These are phyloP conservation scores for Plusia festucae DNA, from an alignment of 2,888 invertebrate species.

Conservation along the genomic window DNA sequence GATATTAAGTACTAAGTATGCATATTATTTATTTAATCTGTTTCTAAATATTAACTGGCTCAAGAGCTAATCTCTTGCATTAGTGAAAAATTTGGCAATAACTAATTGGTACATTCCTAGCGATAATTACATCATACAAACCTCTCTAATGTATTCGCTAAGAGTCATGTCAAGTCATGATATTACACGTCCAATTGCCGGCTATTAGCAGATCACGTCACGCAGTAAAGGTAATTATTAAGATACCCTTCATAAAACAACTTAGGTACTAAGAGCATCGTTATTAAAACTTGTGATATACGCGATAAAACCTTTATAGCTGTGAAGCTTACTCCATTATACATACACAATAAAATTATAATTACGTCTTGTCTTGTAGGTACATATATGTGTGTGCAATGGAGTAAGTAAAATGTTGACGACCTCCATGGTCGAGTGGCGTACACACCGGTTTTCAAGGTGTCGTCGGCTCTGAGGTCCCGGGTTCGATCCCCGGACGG, in stretches of 20 bases:
- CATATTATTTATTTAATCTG: too few relatives aligned
- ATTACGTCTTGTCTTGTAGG: too few relatives aligned
- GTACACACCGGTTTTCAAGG: too few relatives aligned
- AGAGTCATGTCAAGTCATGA: background rate
- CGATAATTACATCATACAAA: background rate
- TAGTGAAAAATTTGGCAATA: background rate
- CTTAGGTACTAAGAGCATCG: background rate
- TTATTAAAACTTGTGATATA: background rate
- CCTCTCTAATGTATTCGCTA: background rate
- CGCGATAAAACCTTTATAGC: background rate
- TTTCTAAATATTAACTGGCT: too few relatives aligned
- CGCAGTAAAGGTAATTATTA: background rate
- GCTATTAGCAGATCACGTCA: constrained; percentile 5
- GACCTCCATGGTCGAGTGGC: too few relatives aligned
- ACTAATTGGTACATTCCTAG: background rate
- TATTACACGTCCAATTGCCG: background rate
- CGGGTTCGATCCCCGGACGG: too few relatives aligned
- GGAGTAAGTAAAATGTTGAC: too few relatives aligned
- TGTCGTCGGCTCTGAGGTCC: too few relatives aligned
- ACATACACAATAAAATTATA: too few relatives aligned
- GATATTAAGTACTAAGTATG: too few relatives aligned
- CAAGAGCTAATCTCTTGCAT: too few relatives aligned
- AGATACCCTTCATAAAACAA: background rate
- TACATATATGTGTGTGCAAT: too few relatives aligned
- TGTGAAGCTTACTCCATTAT: background rate